Evolutionary conservation across 2,113 vertebrate species (phyloP), one percentile per base, ranked within the genome.

Genomic region (Actenoides hombroni): DNA sequence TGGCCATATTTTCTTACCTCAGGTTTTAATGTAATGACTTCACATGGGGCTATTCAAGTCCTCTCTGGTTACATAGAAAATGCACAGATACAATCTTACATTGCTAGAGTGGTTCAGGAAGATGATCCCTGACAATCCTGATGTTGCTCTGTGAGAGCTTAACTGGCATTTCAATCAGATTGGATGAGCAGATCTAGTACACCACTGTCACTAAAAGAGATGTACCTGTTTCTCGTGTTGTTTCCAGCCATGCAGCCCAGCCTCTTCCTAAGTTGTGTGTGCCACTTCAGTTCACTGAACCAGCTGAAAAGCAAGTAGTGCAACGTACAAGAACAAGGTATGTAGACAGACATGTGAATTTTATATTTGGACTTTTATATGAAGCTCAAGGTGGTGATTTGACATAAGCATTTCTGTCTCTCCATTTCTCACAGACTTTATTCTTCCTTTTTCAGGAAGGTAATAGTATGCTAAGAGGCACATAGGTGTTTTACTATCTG

Each of bases 401-500:
- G n/a, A 57, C 2, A 0, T 29, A 46, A 79, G 20, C 29, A 33
- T n/a, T 85, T 49, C 24, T 25, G 6, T 33, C 10, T 60, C 24
- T 84, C 8, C 5, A 3, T 74, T 88, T 73, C 19, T 39, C 25
- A 33, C 15, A 64, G 44, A 10, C 15, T 54, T 91, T 83, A n/a
- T 26, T 69, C 28, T 31, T 1, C 37, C 23, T 65, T 79, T 90
- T 83, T 25, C 63, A 81, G 35, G 26, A 48, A 35, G 54, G 7
- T 40, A 57, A 28, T 21, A 78, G 2, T 44, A 15, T 18, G 33
- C 3, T 31, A 25, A 59, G 33, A 51, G 10, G 54, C 19, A 26
- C 4, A 3, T 23, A 3, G 4, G 0, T 4, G 2, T 0, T 29
- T 19, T 59, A 82, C 9, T 84, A 23, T 57, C 63, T 12, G 19